phyloP scores from a whole-genome alignment of 2,888 invertebrate species.

The Sphecodes monilicornis region DNA sequence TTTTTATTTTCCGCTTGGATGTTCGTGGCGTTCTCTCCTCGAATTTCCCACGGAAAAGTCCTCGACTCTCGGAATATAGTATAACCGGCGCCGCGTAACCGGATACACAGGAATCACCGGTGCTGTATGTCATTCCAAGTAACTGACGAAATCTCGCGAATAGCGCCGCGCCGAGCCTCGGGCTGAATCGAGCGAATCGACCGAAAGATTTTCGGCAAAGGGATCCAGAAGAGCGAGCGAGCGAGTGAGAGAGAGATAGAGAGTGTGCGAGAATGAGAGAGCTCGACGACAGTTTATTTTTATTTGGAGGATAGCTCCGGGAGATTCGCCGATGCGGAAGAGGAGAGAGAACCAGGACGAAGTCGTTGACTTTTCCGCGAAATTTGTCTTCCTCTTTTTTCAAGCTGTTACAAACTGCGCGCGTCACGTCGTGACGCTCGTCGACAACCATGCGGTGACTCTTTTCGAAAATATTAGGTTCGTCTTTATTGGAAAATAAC shows the following conservation, averaged over 20 bases:
- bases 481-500: not conserved
- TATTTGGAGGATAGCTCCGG: constrained; percentile 47
- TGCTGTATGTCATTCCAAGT: constrained; percentile 18
- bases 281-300: constrained; percentile 51
- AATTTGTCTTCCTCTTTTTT: constrained; percentile 9
- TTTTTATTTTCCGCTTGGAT: constrained; percentile 21
- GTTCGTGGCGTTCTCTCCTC: constrained; percentile 1
- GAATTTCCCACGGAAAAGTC: constrained; percentile 15
- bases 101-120: constrained; percentile 31
- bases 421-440: not conserved
- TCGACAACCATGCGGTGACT: not conserved
- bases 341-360: not conserved
- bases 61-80: constrained; percentile 19
- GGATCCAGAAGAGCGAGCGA: constrained; percentile 7
- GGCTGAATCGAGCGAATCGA: constrained; percentile 36
- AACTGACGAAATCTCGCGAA: constrained; percentile 56
- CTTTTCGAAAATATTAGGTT: not conserved
- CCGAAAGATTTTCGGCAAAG: constrained; percentile 41
- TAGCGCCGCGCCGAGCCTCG: constrained; percentile 18
- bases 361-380: constrained; percentile 11
- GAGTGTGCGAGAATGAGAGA: too few relatives aligned
- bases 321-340: not conserved
- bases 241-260: not conserved
- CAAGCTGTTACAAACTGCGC: not conserved
- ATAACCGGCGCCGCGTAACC: constrained; percentile 29